Evolutionary conservation across 2,113 vertebrate species (phyloP).

Genomic region (Cervus canadensis): DNA sequence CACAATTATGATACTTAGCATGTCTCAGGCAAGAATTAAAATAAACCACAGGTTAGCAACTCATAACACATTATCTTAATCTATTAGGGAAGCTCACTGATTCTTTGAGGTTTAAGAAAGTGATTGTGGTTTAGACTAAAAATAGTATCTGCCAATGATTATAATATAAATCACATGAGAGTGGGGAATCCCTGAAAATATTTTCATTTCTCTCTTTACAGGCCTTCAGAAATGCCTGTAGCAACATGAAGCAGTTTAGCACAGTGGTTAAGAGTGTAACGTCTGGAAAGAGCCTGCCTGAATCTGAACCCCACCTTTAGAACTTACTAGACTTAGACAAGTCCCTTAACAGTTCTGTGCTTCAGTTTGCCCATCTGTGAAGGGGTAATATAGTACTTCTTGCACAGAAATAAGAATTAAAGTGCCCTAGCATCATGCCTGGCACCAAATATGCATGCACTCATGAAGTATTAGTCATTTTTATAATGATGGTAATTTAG

Average conservation of each 20-base stretch:
- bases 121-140: slow-evolving; percentile 72
- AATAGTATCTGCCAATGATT: slow-evolving; percentile 32
- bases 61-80: slow-evolving; percentile 31
- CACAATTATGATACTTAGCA: not conserved
- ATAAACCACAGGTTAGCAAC: slow-evolving; percentile 31
- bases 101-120: slow-evolving; percentile 68
- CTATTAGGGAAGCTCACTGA: slow-evolving; percentile 37
- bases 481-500: slow-evolving; percentile 42
- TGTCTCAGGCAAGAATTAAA: slow-evolving; percentile 31
- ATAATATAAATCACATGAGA: slow-evolving; percentile 11
- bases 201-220: slow-evolving; percentile 37
- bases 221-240: slow-evolving; percentile 14
- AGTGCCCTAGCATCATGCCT: not conserved
- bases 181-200: not conserved
- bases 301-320: slow-evolving; percentile 33
- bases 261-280: not conserved
- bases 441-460: slow-evolving; percentile 2
- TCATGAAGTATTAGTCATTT: slow-evolving; percentile 37
- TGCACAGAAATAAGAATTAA: slow-evolving; percentile 40
- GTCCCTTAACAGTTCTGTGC: not conserved
- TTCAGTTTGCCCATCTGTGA: slow-evolving; percentile 24
- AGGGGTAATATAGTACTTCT: slow-evolving; percentile 9
- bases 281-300: not conserved
- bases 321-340: not conserved
- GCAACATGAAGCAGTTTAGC: not conserved